A percentile compares a stretch with the other conserved stretches of the same genome.
Conservation (phyloP, 2,888 invertebrate species). For the Sminthurinus aureus region DNA sequence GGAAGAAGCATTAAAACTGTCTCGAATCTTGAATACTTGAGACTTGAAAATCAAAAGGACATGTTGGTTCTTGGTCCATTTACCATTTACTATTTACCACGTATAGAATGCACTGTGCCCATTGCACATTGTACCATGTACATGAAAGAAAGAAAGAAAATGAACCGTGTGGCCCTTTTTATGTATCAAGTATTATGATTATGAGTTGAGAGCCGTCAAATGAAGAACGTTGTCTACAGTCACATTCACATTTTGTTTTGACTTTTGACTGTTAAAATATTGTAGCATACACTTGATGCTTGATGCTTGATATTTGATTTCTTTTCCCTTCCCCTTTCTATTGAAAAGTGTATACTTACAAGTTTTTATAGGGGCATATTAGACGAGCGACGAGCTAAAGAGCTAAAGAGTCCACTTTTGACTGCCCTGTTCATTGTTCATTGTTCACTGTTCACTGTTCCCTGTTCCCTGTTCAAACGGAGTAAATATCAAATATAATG, state of each 20-base stretch:
- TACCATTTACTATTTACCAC: no score
- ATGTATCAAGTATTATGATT: neutral
- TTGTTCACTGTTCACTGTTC: no score
- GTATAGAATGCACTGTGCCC: no score
- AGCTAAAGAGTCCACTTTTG: neutral
- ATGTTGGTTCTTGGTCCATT: no score
- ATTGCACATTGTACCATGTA: neutral
- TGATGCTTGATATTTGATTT: neutral
- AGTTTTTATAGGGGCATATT: neutral
- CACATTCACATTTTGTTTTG: neutral
- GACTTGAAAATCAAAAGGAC: no score
- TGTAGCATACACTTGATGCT: no score
- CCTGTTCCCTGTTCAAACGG: no score
- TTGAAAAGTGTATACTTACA: neutral
- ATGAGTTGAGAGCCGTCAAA: neutral
- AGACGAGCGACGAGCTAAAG: neutral
- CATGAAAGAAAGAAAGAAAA: neutral
- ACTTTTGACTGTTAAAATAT: neutral
- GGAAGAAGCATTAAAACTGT: no score
- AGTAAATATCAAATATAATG: no score
- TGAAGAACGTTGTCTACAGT: no score
- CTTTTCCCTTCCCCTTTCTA: neutral
- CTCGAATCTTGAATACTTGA: no score
- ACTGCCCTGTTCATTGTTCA: neutral
- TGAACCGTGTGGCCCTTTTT: slow-evolving; percentile 21